Base-by-base conservation (phyloP, 2,113 vertebrate genomes). In the Eublepharis macularius region DNA sequence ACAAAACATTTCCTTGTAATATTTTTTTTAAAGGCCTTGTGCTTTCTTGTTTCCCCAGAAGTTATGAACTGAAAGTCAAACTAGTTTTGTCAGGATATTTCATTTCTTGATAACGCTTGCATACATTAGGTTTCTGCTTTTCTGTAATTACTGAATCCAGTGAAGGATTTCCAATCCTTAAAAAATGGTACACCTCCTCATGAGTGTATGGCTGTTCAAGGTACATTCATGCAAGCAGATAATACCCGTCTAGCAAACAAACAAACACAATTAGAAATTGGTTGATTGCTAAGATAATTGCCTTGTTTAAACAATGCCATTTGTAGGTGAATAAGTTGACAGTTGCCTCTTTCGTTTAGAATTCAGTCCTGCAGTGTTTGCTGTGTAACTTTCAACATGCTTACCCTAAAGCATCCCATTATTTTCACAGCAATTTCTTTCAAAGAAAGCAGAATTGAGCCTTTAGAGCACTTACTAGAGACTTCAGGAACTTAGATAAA, bases 261-360 rank as follows among this genome's bases (percentile, higher is more conserved):
- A 63, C 43, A 75, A n/a, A 51, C 17, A 54, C 51, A 54, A 76
- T 17, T 6, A 34, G 16, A 76, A 8, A 32, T 12, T 36, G 32
- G 34, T 32, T 54, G 51, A 21, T 47, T 88, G 75, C 57, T 80
- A 85, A 83, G 77, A 73, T 54, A 88, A 43, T 45, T 82, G 57
- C 29, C 80, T 9, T 19, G 41, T 81, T 70, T 76, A 63, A 76
- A 76, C 72, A 51, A 14, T 73, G 39, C 80, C 57, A 36, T 32
- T 75, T 76, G 47, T 26, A 1, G 39, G 32, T 54, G 81, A 81
- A 19, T 60, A 17, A 6, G 3, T 60, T 60, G 14, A 60, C 21
- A 51, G 49, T 11, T 51, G 6, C 49, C 49, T 24, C 54, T 17
- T 47, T 63, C 4, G 26, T 26, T 63, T 63, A 63, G 21, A 63